Conservation (phyloP, 2,113 vertebrate genomes). For the Clarias gariepinus region DNA sequence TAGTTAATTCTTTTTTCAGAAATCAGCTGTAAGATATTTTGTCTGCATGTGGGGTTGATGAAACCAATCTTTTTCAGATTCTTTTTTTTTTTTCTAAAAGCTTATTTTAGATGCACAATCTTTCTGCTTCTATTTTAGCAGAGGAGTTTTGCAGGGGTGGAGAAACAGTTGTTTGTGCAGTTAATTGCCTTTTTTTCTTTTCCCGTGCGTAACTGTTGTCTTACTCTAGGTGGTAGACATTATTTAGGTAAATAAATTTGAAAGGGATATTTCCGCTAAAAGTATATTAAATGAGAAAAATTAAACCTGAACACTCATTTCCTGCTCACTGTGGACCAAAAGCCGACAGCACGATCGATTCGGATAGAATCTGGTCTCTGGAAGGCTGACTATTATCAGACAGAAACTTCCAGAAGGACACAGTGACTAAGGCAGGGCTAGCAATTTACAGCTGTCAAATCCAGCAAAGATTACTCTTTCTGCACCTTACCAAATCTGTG, state of each 20-base stretch:
- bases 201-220: background rate
- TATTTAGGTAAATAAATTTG: background rate
- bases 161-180: background rate
- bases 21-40: background rate
- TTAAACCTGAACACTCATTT: background rate
- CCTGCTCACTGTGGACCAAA: background rate
- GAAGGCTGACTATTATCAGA: slow-evolving; percentile 46
- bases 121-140: background rate
- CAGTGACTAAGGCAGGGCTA: slow-evolving; percentile 26
- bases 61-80: background rate
- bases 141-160: background rate
- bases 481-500: slow-evolving; percentile 50
- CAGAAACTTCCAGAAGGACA: slow-evolving; percentile 47
- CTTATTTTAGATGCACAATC: background rate
- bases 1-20: background rate
- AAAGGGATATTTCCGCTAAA: background rate
- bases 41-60: background rate
- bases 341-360: background rate
- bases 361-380: slow-evolving; percentile 32
- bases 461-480: slow-evolving; percentile 50
- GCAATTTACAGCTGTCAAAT: slow-evolving; percentile 59
- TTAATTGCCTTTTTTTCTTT: background rate
- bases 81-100: background rate
- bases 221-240: background rate
- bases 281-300: background rate